A percentile compares a stretch with the other conserved stretches of the same genome.
Conservation (phyloP, 2,888 invertebrate species). For the Drosophila mimica region DNA sequence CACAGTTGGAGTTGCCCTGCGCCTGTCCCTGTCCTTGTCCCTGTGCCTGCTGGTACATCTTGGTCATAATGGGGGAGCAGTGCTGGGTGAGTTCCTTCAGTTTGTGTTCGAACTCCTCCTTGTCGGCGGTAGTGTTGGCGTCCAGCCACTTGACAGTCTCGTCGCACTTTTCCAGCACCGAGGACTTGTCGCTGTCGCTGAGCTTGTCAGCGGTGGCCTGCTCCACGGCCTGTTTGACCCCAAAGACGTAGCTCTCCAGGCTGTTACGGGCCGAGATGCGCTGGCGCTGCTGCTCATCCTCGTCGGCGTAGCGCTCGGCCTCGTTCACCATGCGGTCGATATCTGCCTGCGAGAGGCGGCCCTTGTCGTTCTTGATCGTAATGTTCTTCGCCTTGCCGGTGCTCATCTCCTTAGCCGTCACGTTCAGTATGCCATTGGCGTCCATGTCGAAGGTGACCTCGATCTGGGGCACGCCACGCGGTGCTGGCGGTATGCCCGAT, state of each 20-base stretch:
- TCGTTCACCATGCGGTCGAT: constrained; percentile 92
- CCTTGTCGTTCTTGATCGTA: constrained; percentile 93
- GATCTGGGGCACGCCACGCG: constrained; percentile 93
- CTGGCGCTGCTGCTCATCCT: constrained; percentile 40
- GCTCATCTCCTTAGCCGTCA: constrained; percentile 90
- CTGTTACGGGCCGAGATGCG: constrained; percentile 38
- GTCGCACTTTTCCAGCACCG: constrained; percentile 87
- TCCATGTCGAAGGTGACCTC: constrained; percentile 93
- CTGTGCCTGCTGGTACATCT: constrained; percentile 76
- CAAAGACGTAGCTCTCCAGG: constrained; percentile 35
- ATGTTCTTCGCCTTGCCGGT: constrained; percentile 90
- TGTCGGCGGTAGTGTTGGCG: constrained; percentile 90
- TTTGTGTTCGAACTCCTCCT: constrained; percentile 89
- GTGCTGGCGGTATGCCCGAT: constrained; percentile 95
- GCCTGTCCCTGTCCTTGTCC: constrained; percentile 29
- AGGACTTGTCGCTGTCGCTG: constrained; percentile 89
- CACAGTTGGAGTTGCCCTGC: constrained; percentile 54
- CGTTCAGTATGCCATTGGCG: constrained; percentile 97
- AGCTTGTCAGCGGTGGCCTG: constrained; percentile 88
- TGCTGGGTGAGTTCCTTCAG: constrained; percentile 57
- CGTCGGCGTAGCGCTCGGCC: constrained; percentile 89
- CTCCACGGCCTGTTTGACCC: constrained; percentile 84
- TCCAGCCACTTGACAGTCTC: constrained; percentile 88
- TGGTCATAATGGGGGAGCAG: constrained; percentile 86
- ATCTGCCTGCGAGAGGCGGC: constrained; percentile 91